Evolutionary conservation across 2,113 vertebrate species (phyloP), one percentile per base, ranked within the genome.

Genomic region (Hippocampus zosterae): DNA sequence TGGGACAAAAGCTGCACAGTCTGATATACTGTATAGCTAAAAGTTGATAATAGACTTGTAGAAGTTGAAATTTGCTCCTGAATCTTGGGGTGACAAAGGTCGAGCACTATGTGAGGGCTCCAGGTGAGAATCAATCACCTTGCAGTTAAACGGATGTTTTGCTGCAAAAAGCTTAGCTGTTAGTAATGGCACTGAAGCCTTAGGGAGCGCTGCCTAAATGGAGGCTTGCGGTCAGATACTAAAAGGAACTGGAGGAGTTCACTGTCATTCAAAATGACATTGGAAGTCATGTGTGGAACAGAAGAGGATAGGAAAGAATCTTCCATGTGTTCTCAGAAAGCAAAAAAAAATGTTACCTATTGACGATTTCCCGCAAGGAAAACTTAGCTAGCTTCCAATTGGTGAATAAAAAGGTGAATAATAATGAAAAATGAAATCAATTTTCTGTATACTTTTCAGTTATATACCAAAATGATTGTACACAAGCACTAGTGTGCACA

Each of bases 81-180:
- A 71, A 65, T 66, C 29, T 41, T 65, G 25, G 64, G 75, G 73
- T 69, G 81, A 77, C 70, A 66, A 70, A 75, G 80, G 67, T 66
- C 78, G 75, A 62, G 53, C 73, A 15, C 60, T 44, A 56, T 70
- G 74, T 67, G 71, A 71, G 72, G 72, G 71, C 68, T 71, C 56
- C 69, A 53, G 71, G 76, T 74, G 81, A 77, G 79, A 74, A 69
- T 78, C 76, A 68, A 79, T 85, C 80, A 78, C 68, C 67, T 78
- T 67, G 48, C 69, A 44, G 70, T 78, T 80, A 74, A 74, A 77
- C 72, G 80, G 83, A 80, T 85, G 73, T 73, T 83, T 68, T 70
- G 76, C 76, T 75, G 73, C 73, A 52, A 74, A 67, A n/a, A 48
- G 44, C 46, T 10, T 3, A 63, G 62, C 59, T 64, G 67, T 66